A percentile compares a stretch with the other conserved stretches of the same genome.
Evolutionary conservation across 2,888 invertebrate species (phyloP).

Genomic region (Sturmia bella): DNA sequence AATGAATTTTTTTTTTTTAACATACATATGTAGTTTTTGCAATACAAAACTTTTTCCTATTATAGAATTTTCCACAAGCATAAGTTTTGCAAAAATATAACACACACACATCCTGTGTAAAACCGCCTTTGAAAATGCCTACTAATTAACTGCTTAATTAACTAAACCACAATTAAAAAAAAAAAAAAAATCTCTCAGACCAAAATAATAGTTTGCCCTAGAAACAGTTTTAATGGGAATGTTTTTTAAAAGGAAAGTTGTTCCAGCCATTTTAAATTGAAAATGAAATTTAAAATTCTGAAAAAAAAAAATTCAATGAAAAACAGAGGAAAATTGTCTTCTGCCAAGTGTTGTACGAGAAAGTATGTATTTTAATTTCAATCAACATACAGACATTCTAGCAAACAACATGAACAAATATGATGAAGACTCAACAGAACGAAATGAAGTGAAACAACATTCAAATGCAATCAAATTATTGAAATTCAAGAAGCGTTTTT

Average conservation of each 20-base stretch:
- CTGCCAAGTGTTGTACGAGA: neutral
- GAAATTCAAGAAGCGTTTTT: conserved; percentile 63
- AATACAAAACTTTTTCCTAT: too few species aligned
- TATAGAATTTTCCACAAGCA: too few species aligned
- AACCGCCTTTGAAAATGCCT: neutral
- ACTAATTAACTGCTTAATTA: conserved; percentile 1
- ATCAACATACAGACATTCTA: neutral
- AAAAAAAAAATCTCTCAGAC: neutral
- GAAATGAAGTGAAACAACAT: conserved; percentile 28
- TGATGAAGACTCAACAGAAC: conserved; percentile 34
- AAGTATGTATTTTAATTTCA: conserved; percentile 42
- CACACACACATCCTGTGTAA: too few species aligned
- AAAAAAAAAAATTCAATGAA: neutral
- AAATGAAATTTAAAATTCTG: neutral
- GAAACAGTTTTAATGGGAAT: conserved; percentile 2
- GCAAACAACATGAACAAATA: neutral
- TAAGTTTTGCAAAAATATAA: too few species aligned
- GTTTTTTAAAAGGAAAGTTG: conserved; percentile 32
- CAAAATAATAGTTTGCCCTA: conserved; percentile 6
- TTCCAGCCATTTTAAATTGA: conserved; percentile 12
- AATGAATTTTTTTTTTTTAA: too few species aligned
- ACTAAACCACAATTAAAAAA: neutral
- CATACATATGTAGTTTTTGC: too few species aligned
- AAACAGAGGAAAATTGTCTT: conserved; percentile 22
- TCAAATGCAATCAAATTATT: conserved; percentile 55